Conservation (phyloP, 2,888 invertebrate genomes). For the Cerastis leucographa region DNA sequence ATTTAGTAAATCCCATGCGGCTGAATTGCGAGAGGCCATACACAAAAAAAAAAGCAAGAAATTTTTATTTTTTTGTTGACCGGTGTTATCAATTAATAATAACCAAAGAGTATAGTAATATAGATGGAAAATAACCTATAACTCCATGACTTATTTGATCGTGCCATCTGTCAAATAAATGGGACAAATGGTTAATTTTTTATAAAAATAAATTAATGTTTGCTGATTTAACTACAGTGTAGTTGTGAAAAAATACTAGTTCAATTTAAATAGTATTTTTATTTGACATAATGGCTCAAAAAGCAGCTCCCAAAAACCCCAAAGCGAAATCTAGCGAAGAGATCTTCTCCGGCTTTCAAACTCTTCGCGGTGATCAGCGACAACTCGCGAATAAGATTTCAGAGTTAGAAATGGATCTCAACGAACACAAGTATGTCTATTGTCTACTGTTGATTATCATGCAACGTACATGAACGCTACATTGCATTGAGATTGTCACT, state of each 20-base stretch:
- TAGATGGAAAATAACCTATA: constrained; percentile 27
- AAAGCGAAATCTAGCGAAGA: constrained; percentile 93
- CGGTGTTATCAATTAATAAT: no score
- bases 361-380: constrained; percentile 96
- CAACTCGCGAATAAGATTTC: constrained; percentile 96
- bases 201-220: constrained; percentile 1
- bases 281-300: constrained; percentile 75
- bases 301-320: constrained; percentile 78
- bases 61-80: no score
- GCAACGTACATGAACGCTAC: not conserved
- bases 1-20: no score
- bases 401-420: constrained; percentile 98
- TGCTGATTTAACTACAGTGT: not conserved
- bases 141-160: not conserved
- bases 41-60: no score
- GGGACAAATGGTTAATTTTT: not conserved
- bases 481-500: not conserved
- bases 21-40: no score
- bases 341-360: constrained; percentile 96
- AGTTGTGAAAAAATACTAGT: not conserved
- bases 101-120: no score
- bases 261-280: not conserved
- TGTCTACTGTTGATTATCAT: not conserved
- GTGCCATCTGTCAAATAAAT: constrained; percentile 15
- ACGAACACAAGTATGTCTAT: constrained; percentile 96